These are phyloP conservation scores for fruit fly (Drosophila melanogaster) DNA, from an alignment of 1,140 invertebrate species.

Conservation along the genomic window DNA sequence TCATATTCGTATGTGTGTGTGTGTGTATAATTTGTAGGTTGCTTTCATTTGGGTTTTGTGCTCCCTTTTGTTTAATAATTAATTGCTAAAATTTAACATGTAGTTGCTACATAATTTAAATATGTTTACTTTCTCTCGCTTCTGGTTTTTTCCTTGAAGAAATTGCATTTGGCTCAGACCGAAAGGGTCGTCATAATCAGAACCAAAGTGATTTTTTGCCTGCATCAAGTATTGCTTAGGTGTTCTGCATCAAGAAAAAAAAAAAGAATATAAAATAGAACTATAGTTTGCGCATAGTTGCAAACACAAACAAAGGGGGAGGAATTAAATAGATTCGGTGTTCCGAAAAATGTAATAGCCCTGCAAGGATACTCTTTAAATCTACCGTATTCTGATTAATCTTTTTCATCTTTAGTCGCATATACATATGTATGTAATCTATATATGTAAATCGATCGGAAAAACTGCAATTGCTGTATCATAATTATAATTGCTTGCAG, in stretches of 20 bases:
- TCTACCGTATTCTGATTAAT: neutral
- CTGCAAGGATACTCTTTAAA: neutral
- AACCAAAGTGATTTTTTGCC: conserved; percentile 22
- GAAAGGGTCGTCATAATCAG: conserved; percentile 6
- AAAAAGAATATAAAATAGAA: conserved; percentile 3
- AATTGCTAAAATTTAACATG: conserved; percentile 79
- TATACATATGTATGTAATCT: neutral
- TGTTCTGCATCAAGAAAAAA: conserved; percentile 20
- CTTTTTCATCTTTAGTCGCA: too few relatives aligned
- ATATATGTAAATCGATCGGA: neutral
- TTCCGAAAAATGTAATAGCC: conserved; percentile 18
- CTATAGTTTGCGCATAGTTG: conserved; percentile 15
- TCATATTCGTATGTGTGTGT: conserved; percentile 12
- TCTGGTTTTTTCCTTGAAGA: conserved; percentile 16
- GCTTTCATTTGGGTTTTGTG: conserved; percentile 4
- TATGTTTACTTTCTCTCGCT: conserved; percentile 49
- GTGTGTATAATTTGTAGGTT: conserved; percentile 28
- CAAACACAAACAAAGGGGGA: conserved; percentile 19
- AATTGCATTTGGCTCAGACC: conserved; percentile 49
- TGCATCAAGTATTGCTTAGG: conserved; percentile 42
- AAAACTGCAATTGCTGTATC: neutral
- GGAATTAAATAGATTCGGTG: conserved; percentile 8
- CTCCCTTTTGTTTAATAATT: conserved; percentile 45
- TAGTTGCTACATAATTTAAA: conserved; percentile 79
- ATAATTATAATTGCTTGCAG: conserved; percentile 4